Conservation (phyloP, 2,888 invertebrate species). For the Dynastes tityus region DNA sequence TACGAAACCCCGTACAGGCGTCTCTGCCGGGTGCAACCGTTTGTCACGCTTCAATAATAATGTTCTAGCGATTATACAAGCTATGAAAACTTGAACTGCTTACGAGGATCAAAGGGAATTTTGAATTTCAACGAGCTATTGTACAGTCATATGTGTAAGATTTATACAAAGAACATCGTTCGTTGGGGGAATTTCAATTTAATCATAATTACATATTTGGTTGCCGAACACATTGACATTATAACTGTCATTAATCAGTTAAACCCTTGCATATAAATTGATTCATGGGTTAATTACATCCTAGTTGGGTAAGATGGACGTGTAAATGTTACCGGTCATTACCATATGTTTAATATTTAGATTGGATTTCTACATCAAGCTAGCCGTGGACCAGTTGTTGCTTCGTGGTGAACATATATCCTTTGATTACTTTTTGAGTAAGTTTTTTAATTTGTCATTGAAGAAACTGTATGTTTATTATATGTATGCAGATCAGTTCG, state of each 20-base stretch:
- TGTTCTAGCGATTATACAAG: too few species aligned
- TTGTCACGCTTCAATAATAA: too few species aligned
- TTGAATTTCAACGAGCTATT: too few species aligned
- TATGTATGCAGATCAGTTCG: too few species aligned
- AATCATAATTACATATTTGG: slow-evolving; percentile 1
- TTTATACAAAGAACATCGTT: background rate
- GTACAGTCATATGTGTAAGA: background rate
- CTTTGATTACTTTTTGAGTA: background rate
- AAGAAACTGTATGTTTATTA: background rate
- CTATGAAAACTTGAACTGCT: too few species aligned
- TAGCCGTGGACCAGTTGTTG: background rate
- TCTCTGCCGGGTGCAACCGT: too few species aligned
- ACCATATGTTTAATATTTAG: background rate
- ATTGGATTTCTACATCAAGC: background rate
- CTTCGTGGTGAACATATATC: too few species aligned
- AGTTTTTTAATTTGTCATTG: background rate
- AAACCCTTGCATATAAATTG: slow-evolving; percentile 9
- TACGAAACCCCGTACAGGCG: too few species aligned
- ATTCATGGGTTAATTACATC: slow-evolving; percentile 22
- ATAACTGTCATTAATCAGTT: slow-evolving; percentile 36
- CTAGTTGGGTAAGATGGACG: background rate
- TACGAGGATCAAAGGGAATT: too few species aligned
- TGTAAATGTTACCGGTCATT: slow-evolving; percentile 27
- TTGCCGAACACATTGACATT: slow-evolving; percentile 16
- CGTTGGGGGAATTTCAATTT: slow-evolving; percentile 2